Evolutionary conservation across 1,140 invertebrate species (phyloP).

Genomic region (Orius insidiosus): DNA sequence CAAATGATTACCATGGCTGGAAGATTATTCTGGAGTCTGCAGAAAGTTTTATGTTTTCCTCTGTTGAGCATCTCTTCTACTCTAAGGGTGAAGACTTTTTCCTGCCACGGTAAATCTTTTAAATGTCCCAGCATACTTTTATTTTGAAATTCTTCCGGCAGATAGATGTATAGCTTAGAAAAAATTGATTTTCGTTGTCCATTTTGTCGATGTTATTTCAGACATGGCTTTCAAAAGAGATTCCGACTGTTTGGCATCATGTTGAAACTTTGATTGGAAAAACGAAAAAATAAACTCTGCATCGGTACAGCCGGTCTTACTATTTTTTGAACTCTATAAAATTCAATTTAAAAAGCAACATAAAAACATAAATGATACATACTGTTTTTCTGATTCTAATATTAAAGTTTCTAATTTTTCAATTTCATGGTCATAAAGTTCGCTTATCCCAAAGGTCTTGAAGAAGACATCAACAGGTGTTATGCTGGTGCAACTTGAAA

Average conservation of each 20-base stretch:
- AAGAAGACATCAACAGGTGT: constrained; percentile 65
- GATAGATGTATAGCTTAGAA: constrained; percentile 51
- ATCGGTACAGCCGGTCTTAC: constrained; percentile 14
- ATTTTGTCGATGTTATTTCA: constrained; percentile 29
- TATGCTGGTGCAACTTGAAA: constrained; percentile 66
- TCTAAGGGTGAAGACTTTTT: constrained; percentile 47
- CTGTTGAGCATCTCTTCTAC: constrained; percentile 56
- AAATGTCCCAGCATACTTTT: constrained; percentile 54
- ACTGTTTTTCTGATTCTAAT: constrained; percentile 28
- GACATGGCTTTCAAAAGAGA: constrained; percentile 30
- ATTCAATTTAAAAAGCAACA: too few relatives aligned
- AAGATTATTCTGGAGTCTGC: constrained; percentile 45
- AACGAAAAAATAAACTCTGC: constrained; percentile 24
- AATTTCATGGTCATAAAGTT: constrained; percentile 55
- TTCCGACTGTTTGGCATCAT: constrained; percentile 28
- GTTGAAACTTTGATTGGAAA: constrained; percentile 28
- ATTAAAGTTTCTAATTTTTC: constrained; percentile 54
- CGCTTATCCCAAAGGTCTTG: constrained; percentile 52
- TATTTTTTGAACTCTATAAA: constrained; percentile 23
- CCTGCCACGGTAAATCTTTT: constrained; percentile 53
- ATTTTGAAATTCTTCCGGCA: constrained; percentile 54
- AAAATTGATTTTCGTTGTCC: constrained; percentile 30
- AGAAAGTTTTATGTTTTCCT: constrained; percentile 56
- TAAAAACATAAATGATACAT: too few relatives aligned
- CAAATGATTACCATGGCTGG: constrained; percentile 48